Evolutionary conservation across 2,113 vertebrate genomes (phyloP).

Genomic region (Strix aluco): DNA sequence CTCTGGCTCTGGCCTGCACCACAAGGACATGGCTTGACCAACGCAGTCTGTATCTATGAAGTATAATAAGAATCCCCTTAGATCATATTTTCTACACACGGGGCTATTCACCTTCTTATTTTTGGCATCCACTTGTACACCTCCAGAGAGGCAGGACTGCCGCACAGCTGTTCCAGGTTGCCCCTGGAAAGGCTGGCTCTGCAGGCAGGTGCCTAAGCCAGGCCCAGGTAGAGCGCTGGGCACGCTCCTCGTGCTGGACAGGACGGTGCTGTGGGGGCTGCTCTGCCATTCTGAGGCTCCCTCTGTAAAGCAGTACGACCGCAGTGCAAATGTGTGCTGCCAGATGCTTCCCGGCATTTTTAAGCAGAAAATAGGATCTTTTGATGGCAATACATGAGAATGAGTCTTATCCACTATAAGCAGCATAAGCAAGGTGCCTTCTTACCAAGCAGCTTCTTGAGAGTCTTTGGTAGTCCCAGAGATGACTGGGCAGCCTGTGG

Average conservation of each 20-base stretch:
- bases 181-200: not conserved
- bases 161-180: not conserved
- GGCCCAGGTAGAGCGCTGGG: not conserved
- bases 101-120: not conserved
- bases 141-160: not conserved
- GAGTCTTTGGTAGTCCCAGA: not conserved
- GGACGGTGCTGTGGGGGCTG: accelerated
- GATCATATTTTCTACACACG: not conserved
- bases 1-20: not conserved
- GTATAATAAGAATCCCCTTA: not conserved
- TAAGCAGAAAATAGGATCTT: not conserved
- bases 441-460: not conserved
- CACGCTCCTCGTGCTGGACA: accelerated
- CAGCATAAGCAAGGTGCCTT: not conserved
- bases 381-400: not conserved
- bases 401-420: not conserved
- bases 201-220: not conserved
- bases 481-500: not conserved
- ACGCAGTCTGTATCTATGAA: not conserved
- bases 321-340: not conserved
- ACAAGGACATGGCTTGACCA: not conserved
- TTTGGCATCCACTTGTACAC: not conserved
- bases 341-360: not conserved
- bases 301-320: not conserved
- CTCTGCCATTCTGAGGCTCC: not conserved